Evolutionary conservation across 1,140 invertebrate genomes (phyloP), one percentile per base, ranked within the genome.

Genomic region (Coelopa frigida): DNA sequence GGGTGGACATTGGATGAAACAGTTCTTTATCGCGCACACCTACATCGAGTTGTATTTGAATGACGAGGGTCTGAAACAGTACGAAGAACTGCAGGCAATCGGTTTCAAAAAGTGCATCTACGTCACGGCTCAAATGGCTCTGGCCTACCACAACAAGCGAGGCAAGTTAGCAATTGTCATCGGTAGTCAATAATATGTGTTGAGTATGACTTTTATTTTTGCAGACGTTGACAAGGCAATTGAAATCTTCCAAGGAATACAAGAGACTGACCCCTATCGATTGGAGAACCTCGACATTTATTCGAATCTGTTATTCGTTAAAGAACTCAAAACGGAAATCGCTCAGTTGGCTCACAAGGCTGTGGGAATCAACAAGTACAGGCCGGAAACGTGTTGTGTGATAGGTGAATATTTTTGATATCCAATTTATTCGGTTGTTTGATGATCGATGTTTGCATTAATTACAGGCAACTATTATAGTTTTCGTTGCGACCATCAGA

Each of bases 311-410:
- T 72, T 98, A 6, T 98, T 95, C 68, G 87, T 97, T 5, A 90
- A 91, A 73, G 93, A 95, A 68, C 81, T 93, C 72, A 82, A 89
- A 59, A 87, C 87, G 45, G 93, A 98, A 70, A 73, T 99, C 49
- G 89, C 94, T 6, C 79, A 90, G 71, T 75, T 99, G 47, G 95
- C 96, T 6, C 93, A 98, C 63, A 83, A 85, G 57, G 89, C 90
- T 26, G 89, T 88, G 24, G 83, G 89, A 62, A 93, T 96, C 52
- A 94, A 99, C 70, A 97, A 97, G 73, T 99, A 97, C 66, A 78
- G 90, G 61, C 86, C 94, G 11, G 94, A 99, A 75, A 98, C 95
- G 1, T 98, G 95, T 71, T 98, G 93, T 75, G 90, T 98, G 58
- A 90, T 99, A 67, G 96, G 94, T 89, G 73, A 77, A 37, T 42